phyloP scores from a whole-genome alignment of 2,888 invertebrate genomes.

The Notodonta dromedarius region DNA sequence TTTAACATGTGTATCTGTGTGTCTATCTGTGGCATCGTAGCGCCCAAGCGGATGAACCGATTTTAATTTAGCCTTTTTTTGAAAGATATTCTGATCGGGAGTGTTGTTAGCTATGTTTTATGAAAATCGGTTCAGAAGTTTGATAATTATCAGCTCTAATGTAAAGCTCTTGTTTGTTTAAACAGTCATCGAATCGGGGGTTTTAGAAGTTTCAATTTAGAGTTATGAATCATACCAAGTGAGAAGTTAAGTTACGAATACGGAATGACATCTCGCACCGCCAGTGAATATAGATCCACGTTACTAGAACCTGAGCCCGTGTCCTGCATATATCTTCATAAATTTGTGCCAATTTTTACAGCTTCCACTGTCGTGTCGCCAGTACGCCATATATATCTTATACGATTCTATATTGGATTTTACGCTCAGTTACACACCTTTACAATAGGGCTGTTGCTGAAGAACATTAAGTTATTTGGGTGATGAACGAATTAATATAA shows the following conservation, averaged over 20 bases:
- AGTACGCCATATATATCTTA: slow-evolving; percentile 22
- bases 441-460: slow-evolving; percentile 18
- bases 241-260: not conserved
- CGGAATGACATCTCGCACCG: not conserved
- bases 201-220: too few species aligned
- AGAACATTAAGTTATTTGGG: slow-evolving; percentile 13
- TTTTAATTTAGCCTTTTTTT: too few species aligned
- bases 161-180: too few species aligned
- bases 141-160: too few species aligned
- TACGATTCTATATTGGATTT: slow-evolving; percentile 39
- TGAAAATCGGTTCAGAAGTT: too few species aligned
- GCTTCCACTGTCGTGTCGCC: slow-evolving; percentile 15
- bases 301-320: slow-evolving; percentile 19
- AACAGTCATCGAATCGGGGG: too few species aligned
- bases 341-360: slow-evolving; percentile 36
- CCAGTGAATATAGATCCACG: slow-evolving; percentile 13
- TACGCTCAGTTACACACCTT: slow-evolving; percentile 22
- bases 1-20: too few species aligned
- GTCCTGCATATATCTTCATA: slow-evolving; percentile 31
- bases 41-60: too few species aligned
- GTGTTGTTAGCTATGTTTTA: too few species aligned
- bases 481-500: too few species aligned
- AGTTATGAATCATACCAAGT: not conserved
- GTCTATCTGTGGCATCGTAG: too few species aligned
- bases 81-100: too few species aligned